A percentile compares a stretch with the other conserved stretches of the same genome.
phyloP scores from a whole-genome alignment of 2,888 invertebrate genomes.

The Timema cristinae region DNA sequence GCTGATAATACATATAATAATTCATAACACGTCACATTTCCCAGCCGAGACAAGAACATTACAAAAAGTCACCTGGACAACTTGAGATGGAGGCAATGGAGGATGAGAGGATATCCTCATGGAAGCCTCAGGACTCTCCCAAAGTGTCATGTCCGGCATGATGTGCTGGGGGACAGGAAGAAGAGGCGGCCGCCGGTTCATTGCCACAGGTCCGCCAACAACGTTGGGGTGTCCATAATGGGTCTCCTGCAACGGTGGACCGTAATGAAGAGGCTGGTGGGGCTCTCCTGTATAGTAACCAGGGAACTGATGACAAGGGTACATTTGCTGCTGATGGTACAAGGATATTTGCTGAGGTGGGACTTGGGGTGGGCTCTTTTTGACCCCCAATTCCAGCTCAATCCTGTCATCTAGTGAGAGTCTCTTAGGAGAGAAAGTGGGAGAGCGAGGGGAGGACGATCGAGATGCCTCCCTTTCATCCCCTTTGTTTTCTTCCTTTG shows the following conservation, averaged over 20 bases:
- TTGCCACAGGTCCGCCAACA: not conserved
- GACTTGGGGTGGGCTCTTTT: conserved; percentile 37
- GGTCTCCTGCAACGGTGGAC: too few species aligned
- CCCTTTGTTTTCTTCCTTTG: not conserved
- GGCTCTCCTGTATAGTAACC: not conserved
- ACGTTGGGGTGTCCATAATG: too few species aligned
- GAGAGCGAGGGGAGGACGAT: not conserved
- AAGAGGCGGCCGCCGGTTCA: conserved; percentile 22
- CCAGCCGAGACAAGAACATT: too few species aligned
- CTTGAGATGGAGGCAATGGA: too few species aligned
- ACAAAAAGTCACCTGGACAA: too few species aligned
- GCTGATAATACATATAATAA: too few species aligned
- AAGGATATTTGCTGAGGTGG: conserved; percentile 29
- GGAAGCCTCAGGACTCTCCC: conserved; percentile 29
- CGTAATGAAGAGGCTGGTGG: too few species aligned
- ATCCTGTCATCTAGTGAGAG: conserved; percentile 58
- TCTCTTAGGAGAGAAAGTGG: conserved; percentile 50
- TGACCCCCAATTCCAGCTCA: conserved; percentile 55
- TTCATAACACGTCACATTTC: too few species aligned
- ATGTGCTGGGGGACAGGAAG: conserved; percentile 21
- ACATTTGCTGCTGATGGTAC: conserved; percentile 27
- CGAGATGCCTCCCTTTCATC: conserved; percentile 15
- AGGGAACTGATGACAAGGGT: conserved; percentile 15
- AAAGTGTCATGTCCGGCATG: conserved; percentile 22
- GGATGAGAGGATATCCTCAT: conserved; percentile 14